Percentiles rank a stretch among this genome's conserved stretches.
Conservation (phyloP, 2,888 invertebrate genomes). For the Chrysomela aeneicollis region DNA sequence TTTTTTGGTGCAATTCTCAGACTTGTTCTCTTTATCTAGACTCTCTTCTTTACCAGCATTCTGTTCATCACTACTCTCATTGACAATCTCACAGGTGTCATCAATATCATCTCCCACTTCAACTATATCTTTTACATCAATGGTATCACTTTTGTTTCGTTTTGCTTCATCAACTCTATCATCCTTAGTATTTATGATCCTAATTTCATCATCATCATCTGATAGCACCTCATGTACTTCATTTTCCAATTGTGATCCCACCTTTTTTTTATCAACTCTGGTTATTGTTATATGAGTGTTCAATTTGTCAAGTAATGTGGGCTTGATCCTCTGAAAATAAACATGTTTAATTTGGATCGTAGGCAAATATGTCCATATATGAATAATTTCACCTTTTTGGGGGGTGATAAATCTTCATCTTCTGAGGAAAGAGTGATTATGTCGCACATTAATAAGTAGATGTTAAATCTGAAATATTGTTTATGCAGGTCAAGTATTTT, state of each 20-base stretch:
- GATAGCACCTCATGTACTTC: slow-evolving; percentile 24
- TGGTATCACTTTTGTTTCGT: background rate
- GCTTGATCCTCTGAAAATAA: slow-evolving; percentile 29
- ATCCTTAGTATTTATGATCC: slow-evolving; percentile 20
- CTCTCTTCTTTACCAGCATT: slow-evolving; percentile 23
- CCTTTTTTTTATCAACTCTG: slow-evolving; percentile 10
- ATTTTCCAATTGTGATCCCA: background rate
- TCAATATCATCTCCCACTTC: background rate
- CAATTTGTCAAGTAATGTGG: slow-evolving; percentile 6
- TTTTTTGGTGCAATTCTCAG: slow-evolving; percentile 17
- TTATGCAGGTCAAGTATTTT: no score
- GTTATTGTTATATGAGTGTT: slow-evolving; percentile 20
- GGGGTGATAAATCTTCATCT: slow-evolving; percentile 32
- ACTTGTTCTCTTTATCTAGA: slow-evolving; percentile 28
- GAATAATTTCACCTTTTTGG: slow-evolving; percentile 28
- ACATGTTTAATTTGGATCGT: background rate
- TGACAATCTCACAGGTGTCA: slow-evolving; percentile 28
- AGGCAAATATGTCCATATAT: background rate
- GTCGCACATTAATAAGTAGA: slow-evolving; percentile 22
- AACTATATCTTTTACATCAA: background rate
- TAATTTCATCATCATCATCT: slow-evolving; percentile 32
- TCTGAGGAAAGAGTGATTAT: slow-evolving; percentile 37
- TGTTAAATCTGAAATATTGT: no score
- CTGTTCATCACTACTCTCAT: slow-evolving; percentile 29
- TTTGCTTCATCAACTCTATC: slow-evolving; percentile 31